Conservation (phyloP, 2,113 vertebrate species). For the Macquaria australasica region DNA sequence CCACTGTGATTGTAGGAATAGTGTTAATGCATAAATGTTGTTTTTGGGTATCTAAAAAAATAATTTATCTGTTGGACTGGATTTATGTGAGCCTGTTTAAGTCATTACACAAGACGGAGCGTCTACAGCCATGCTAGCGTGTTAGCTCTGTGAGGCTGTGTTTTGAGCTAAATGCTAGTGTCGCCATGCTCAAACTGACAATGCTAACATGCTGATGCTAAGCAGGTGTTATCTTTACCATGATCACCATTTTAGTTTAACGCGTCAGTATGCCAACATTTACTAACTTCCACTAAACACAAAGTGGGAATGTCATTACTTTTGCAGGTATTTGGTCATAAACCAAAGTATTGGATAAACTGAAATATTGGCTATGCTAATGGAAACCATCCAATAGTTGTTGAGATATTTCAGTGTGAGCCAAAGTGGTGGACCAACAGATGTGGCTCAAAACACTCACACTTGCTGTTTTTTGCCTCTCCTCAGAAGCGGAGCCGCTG, state of each 20-base stretch:
- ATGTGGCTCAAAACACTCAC: not conserved
- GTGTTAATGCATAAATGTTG: not conserved
- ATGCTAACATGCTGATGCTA: too few species aligned
- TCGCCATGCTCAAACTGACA: not conserved
- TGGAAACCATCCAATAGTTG: not conserved
- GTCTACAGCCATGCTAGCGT: not conserved
- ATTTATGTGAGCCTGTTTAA: not conserved
- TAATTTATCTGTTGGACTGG: not conserved
- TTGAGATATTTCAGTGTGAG: not conserved
- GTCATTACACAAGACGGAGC: not conserved
- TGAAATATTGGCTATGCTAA: too few species aligned
- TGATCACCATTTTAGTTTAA: too few species aligned
- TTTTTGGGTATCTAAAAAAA: not conserved
- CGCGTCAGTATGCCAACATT: not conserved
- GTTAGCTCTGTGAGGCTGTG: not conserved
- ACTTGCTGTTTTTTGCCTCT: not conserved
- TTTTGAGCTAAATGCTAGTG: not conserved
- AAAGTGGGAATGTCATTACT: not conserved
- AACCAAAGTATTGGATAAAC: too few species aligned
- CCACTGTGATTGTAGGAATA: not conserved
- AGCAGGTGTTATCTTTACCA: not conserved
- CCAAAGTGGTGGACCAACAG: not conserved
- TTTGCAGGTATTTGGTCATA: not conserved
- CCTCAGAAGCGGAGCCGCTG: slow-evolving; percentile 54
- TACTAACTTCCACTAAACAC: not conserved